These are phyloP conservation scores for Nannospalax galili DNA, from an alignment of 2,113 vertebrate species.

Conservation along the genomic window DNA sequence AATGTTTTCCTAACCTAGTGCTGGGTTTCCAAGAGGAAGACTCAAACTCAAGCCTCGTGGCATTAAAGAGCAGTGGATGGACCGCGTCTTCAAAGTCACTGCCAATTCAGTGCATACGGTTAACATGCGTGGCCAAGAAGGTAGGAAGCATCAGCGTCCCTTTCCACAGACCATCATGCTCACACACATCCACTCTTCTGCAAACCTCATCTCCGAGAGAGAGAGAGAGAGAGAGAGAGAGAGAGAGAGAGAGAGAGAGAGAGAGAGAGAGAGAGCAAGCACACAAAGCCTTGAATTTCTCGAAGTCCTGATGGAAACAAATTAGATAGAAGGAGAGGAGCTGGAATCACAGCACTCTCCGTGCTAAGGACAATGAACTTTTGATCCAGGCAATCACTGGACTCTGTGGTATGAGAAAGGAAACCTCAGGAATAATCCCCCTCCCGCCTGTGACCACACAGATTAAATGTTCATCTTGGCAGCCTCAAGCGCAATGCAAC, in stretches of 20 bases:
- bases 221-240: too few relatives aligned
- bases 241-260: too few relatives aligned
- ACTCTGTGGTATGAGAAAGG: not conserved
- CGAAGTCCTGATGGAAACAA: not conserved
- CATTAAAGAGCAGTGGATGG: too few relatives aligned
- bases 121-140: too few relatives aligned
- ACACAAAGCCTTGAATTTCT: not conserved
- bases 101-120: accelerated
- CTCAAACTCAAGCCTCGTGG: not conserved
- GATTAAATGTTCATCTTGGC: not conserved
- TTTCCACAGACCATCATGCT: too few relatives aligned
- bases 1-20: not conserved
- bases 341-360: not conserved
- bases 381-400: accelerated
- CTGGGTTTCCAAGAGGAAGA: not conserved
- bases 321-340: too few relatives aligned
- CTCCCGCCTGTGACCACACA: not conserved
- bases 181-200: too few relatives aligned
- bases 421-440: not conserved
- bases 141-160: too few relatives aligned
- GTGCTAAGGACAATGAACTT: not conserved
- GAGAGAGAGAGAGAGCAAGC: too few relatives aligned
- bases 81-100: accelerated
- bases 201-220: too few relatives aligned
- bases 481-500: accelerated